A percentile compares a stretch with the other conserved stretches of the same genome.
Evolutionary conservation across 92 coral and sea anemone species (phyloP).

Genomic region (Siderastrea radians): DNA sequence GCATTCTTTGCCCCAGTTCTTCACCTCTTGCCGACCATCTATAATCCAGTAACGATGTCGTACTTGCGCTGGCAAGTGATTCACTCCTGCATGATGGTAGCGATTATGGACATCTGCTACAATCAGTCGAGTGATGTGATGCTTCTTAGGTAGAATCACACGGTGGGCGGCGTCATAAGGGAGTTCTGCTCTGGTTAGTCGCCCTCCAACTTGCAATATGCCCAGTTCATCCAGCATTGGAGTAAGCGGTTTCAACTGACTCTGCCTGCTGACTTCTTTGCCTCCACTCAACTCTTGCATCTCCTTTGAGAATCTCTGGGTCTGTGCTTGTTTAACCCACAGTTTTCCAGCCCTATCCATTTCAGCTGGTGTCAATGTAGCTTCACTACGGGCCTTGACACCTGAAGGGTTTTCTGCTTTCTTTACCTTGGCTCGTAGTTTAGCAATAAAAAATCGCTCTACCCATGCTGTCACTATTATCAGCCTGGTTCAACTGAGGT

Average conservation of each 20-base stretch:
- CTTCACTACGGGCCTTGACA: no score
- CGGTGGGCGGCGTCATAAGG: slow-evolving; percentile 8
- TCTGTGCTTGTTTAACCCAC: slow-evolving; percentile 35
- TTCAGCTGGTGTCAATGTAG: no score
- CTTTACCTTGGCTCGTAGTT: no score
- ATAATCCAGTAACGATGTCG: slow-evolving; percentile 18
- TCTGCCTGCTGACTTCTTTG: slow-evolving; percentile 10
- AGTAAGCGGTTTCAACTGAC: slow-evolving; percentile 31
- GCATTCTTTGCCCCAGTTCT: slow-evolving; percentile 22
- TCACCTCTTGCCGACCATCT: slow-evolving; percentile 17
- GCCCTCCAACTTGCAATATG: slow-evolving; percentile 35
- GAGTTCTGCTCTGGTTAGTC: slow-evolving; percentile 10
- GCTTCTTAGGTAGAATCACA: slow-evolving; percentile 30
- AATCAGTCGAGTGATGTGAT: slow-evolving; percentile 24
- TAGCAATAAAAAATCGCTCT: neutral
- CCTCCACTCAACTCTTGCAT: slow-evolving; percentile 3
- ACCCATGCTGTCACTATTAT: neutral
- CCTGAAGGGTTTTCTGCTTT: no score
- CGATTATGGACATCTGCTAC: slow-evolving; percentile 49
- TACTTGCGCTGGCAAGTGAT: slow-evolving; percentile 31
- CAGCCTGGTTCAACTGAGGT: no score
- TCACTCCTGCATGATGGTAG: neutral
- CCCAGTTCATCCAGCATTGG: slow-evolving; percentile 25
- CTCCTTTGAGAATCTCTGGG: slow-evolving; percentile 23
- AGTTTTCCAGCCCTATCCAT: no score